A percentile compares a stretch with the other conserved stretches of the same genome.
These are phyloP conservation scores for Pithys albifrons DNA, from an alignment of 2,113 vertebrate species.

Conservation along the genomic window DNA sequence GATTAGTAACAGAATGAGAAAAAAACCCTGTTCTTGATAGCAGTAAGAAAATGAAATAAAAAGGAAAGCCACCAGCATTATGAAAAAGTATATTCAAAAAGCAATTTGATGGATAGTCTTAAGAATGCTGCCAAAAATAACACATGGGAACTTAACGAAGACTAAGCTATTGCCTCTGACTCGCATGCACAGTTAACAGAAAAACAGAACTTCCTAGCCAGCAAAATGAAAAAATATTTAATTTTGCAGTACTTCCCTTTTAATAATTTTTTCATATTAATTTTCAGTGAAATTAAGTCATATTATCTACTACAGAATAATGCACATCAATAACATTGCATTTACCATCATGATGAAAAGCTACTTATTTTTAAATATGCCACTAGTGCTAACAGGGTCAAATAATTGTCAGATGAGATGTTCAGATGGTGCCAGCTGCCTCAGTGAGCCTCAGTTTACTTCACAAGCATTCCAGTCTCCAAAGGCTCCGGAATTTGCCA, in stretches of 20 bases:
- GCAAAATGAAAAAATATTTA: not conserved
- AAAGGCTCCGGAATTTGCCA: not conserved
- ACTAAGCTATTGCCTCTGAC: not conserved
- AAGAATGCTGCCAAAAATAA: not conserved
- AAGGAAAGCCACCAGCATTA: not conserved
- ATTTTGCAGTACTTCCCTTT: not conserved
- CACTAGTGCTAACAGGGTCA: not conserved
- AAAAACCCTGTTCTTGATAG: not conserved
- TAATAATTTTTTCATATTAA: not conserved
- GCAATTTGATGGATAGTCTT: not conserved
- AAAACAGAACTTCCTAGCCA: not conserved
- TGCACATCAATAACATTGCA: not conserved
- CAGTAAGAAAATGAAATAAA: not conserved
- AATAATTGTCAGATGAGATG: not conserved
- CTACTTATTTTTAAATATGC: not conserved
- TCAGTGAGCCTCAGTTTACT: not conserved
- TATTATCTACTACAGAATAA: not conserved
- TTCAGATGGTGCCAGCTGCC: not conserved
- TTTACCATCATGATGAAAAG: not conserved
- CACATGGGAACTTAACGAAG: conserved; percentile 12
- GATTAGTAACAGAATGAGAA: not conserved
- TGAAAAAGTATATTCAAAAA: conserved; percentile 5
- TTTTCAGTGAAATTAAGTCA: not conserved
- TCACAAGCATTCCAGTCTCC: not conserved
- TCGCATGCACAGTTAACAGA: not conserved